These are phyloP conservation scores for Bombus polaris DNA, from an alignment of 1,140 invertebrate species.

Conservation along the genomic window DNA sequence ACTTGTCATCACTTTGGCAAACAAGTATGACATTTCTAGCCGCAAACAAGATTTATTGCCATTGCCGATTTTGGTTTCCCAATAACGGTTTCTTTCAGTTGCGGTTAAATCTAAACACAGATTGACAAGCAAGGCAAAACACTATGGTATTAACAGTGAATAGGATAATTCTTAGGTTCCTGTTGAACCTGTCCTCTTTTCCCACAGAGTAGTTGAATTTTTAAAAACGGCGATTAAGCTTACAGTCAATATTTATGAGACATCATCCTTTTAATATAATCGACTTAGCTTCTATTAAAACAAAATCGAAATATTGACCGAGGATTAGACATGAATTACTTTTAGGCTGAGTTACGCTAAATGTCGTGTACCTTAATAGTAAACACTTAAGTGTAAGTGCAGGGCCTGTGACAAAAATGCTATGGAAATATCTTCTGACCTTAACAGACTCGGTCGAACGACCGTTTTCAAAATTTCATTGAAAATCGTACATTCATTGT, in stretches of 20 bases:
- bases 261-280: accelerated
- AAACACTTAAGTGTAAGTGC: no score
- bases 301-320: no score
- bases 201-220: accelerated
- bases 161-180: accelerated
- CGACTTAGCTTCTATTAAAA: accelerated
- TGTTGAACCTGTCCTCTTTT: accelerated
- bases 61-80: no score
- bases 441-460: no score
- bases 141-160: accelerated
- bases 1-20: conserved; percentile 63
- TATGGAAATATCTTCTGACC: no score
- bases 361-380: no score
- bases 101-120: no score
- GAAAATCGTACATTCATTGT: accelerated
- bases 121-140: no score
- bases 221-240: accelerated
- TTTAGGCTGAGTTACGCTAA: accelerated
- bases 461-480: no score
- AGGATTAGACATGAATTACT: accelerated
- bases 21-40: conserved; percentile 67
- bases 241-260: no score
- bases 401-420: no score
- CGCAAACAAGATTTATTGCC: conserved; percentile 68
- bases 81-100: no score